Conservation (phyloP, 2,888 invertebrate genomes). For the Artemia sinica region DNA sequence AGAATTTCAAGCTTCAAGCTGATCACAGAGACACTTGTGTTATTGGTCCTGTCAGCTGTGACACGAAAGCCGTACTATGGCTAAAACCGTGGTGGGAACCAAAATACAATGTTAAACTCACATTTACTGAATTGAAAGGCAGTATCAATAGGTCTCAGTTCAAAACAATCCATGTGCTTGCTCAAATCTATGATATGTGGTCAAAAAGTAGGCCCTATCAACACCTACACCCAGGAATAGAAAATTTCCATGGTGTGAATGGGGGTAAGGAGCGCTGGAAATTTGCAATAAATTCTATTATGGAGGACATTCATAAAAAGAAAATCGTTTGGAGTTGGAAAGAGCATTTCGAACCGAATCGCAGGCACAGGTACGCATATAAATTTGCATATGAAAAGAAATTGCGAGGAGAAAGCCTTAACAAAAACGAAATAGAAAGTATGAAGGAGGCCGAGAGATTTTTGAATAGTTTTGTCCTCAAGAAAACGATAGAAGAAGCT, state of each 20-base stretch:
- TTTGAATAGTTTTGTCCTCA: background rate
- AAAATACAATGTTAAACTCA: too few relatives aligned
- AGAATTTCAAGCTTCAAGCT: too few relatives aligned
- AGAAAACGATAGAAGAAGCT: too few relatives aligned
- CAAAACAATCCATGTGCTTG: background rate
- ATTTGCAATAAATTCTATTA: background rate
- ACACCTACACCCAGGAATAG: background rate
- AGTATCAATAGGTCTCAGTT: slow-evolving; percentile 3
- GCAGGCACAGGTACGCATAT: background rate
- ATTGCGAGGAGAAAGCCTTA: background rate
- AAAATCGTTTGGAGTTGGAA: slow-evolving; percentile 1
- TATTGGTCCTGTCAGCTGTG: too few relatives aligned
- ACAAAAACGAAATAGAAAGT: background rate
- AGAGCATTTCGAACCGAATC: background rate
- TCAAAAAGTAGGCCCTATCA: slow-evolving; percentile 2
- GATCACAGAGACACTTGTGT: too few relatives aligned
- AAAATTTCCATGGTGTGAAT: background rate
- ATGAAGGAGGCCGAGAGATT: background rate
- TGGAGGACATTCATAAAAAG: background rate
- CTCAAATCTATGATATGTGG: background rate
- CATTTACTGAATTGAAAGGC: too few relatives aligned
- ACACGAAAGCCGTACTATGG: too few relatives aligned
- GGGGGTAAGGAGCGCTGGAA: background rate
- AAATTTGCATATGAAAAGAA: background rate
- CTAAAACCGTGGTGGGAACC: too few relatives aligned